Conservation (phyloP, 2,888 invertebrate genomes). For the Tricholauxania praeusta region DNA sequence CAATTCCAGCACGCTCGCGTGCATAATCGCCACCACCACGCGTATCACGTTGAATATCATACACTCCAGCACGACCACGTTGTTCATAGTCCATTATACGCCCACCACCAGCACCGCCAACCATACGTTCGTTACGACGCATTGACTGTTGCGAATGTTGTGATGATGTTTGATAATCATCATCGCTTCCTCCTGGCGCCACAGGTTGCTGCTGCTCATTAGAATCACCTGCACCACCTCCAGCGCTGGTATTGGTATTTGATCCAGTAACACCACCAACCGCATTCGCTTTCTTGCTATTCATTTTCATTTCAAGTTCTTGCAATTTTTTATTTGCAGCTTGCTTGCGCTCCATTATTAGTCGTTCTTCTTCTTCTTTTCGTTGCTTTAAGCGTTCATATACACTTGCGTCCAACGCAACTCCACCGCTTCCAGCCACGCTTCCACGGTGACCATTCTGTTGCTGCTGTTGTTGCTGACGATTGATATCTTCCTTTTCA, state of each 20-base stretch:
- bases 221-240: conserved; percentile 37
- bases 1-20: conserved; percentile 17
- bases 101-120: conserved; percentile 44
- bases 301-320: conserved; percentile 76
- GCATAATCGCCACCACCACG: conserved; percentile 37
- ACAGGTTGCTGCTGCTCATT: conserved; percentile 37
- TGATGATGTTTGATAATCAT: conserved; percentile 42
- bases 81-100: conserved; percentile 49
- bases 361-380: conserved; percentile 90
- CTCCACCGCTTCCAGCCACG: conserved; percentile 48
- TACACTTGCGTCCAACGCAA: conserved; percentile 76
- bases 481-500: conserved; percentile 60
- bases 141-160: conserved; percentile 37
- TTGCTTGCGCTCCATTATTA: conserved; percentile 76
- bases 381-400: conserved; percentile 87
- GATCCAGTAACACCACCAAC: conserved; percentile 30
- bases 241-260: neutral
- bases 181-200: conserved; percentile 47
- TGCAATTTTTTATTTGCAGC: conserved; percentile 75
- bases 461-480: conserved; percentile 51
- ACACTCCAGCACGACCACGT: conserved; percentile 41
- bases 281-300: conserved; percentile 70
- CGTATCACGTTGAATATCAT: conserved; percentile 40
- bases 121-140: conserved; percentile 41
- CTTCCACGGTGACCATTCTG: conserved; percentile 65